Conservation (phyloP, 2,888 invertebrate genomes). For the Euphydryas editha region DNA sequence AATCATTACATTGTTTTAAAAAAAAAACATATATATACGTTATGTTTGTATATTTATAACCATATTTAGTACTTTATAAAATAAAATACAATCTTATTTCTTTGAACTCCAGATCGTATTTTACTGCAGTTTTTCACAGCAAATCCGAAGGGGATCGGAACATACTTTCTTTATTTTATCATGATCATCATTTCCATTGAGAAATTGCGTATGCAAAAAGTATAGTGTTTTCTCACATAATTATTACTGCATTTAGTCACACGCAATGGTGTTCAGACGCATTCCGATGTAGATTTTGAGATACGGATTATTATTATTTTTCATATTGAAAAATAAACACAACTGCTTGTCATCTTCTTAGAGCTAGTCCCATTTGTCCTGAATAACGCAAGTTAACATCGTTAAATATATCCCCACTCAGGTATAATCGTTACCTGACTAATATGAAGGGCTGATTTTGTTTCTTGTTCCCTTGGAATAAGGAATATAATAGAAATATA, state of each 20-base stretch:
- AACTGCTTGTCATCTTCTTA: conserved; percentile 33
- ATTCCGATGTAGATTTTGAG: conserved; percentile 36
- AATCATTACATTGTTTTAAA: too few species aligned
- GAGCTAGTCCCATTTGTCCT: conserved; percentile 40
- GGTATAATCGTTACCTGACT: conserved; percentile 31
- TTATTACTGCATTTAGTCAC: conserved; percentile 42
- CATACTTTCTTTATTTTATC: conserved; percentile 40
- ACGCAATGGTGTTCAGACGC: conserved; percentile 41
- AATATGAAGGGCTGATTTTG: conserved; percentile 23
- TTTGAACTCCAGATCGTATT: conserved; percentile 14
- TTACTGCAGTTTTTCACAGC: conserved; percentile 28
- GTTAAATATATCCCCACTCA: conserved; percentile 29
- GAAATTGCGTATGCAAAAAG: conserved; percentile 42
- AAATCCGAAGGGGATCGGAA: conserved; percentile 28
- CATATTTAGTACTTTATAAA: background rate
- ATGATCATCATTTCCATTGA: conserved; percentile 41
- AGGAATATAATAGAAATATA: conserved; percentile 20
- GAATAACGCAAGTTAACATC: conserved; percentile 39
- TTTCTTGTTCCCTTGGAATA: conserved; percentile 31
- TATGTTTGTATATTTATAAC: background rate
- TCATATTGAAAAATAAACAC: conserved; percentile 24
- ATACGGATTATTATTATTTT: conserved; percentile 29
- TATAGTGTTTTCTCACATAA: conserved; percentile 41
- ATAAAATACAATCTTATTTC: conserved; percentile 10
- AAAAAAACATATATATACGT: too few species aligned